Base-by-base conservation (phyloP, 92 coral and sea anemone species). In the Isaurus tuberculatus region DNA sequence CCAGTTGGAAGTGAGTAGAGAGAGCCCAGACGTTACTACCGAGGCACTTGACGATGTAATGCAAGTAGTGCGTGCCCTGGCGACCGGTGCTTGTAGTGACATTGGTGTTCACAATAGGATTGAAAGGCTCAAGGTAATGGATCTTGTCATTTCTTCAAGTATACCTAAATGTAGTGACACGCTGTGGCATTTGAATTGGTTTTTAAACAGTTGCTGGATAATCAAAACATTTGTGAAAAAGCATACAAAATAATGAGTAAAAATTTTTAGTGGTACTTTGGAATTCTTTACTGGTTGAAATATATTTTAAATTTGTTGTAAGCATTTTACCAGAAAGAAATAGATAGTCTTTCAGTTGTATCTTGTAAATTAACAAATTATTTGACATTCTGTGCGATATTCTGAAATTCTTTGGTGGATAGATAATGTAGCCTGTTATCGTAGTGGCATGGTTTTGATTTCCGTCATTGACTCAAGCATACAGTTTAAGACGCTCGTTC, bases 31-130 rank as follows among this genome's bases (percentile, higher is more conserved):
- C 65, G 32, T 11, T 33, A 49, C 51, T 83, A 61, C 92, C 86
- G 72, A 84, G 79, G 72, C 70, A 14, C 49, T 78, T 15, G 86
- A 81, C 14, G 96, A 92, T 79, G 91, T 90, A 86, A 73, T 77
- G 65, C 86, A 73, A 51, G 94, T 88, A 0, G 97, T 92, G 20
- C 91, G 77, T 73, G 93, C 94, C 1, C 8, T 92, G 87, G 89
- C 92, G 22, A 46, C 94, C 0, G 90, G 97, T 63, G 97, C 97
- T 8, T 92, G 97, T 83, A 90, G 88, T 79, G 97, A 92, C 64
- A 29, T 75, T 40, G 86, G 90, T n/a, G 82, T 92, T 31, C 89
- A 90, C 20, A 92, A 91, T 43, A 68, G 92, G 70, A 88, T 91
- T 6, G 92, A 92, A 15, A 88, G 90, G 73, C 75, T 90, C 32